Percentiles rank a stretch among this genome's conserved stretches.
Conservation (phyloP, 2,797 vertebrate species). For the Chromis chromis region DNA sequence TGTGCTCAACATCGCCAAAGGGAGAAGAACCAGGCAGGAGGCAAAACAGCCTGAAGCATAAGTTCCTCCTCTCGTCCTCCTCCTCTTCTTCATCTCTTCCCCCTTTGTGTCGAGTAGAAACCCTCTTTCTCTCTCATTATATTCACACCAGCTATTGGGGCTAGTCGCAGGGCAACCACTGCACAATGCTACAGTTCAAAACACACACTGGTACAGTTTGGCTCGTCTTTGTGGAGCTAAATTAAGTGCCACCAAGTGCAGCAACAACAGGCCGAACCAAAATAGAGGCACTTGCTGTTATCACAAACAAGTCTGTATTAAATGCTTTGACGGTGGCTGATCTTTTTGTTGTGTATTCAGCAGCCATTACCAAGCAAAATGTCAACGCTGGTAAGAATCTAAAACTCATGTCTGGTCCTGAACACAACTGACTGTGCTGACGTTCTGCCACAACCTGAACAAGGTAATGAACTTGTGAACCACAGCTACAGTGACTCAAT, state of each 20-base stretch:
- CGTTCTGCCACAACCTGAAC: no score
- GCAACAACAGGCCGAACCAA: constrained; percentile 17
- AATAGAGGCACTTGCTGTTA: background rate
- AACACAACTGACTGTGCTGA: no score
- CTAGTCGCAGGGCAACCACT: constrained; percentile 57
- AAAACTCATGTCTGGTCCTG: no score
- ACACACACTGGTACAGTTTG: constrained; percentile 40
- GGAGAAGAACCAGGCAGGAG: constrained; percentile 13
- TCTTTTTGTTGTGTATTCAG: no score
- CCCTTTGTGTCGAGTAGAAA: constrained; percentile 38
- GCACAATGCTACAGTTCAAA: constrained; percentile 36
- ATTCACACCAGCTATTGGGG: constrained; percentile 69
- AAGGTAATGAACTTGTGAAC: no score
- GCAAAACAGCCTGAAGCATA: constrained; percentile 37
- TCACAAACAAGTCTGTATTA: background rate
- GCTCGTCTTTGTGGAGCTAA: constrained; percentile 21
- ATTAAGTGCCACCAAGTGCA: constrained; percentile 38
- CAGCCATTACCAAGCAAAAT: no score
- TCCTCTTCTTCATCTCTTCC: constrained; percentile 31
- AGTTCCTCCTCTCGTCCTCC: constrained; percentile 35
- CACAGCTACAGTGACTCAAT: no score
- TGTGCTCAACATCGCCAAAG: constrained; percentile 18
- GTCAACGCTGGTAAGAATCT: no score
- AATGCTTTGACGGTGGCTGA: background rate
- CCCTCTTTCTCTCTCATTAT: constrained; percentile 67